Conservation (phyloP, 2,113 vertebrate species). For the Oncorhynchus gorbuscha region DNA sequence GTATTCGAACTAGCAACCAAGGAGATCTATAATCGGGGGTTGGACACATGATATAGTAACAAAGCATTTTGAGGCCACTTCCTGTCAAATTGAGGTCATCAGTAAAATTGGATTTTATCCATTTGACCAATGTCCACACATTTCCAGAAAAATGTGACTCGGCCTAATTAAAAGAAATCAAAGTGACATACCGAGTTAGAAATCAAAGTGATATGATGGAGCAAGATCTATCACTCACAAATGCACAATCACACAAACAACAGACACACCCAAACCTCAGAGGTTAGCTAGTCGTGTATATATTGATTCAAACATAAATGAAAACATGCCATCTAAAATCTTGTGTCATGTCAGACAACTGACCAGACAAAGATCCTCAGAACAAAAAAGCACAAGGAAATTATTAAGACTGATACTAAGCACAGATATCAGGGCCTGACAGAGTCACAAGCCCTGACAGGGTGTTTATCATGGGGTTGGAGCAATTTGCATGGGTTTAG, state of each 20-base stretch:
- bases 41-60: too few species aligned
- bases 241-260: neutral
- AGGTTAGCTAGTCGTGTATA: too few species aligned
- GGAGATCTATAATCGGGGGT: too few species aligned
- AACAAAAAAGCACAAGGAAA: neutral
- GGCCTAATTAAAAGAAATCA: neutral
- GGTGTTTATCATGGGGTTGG: slow-evolving; percentile 17
- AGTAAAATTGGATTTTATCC: neutral
- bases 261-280: neutral
- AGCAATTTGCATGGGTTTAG: slow-evolving; percentile 11
- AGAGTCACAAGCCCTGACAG: neutral
- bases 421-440: neutral
- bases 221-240: neutral
- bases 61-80: neutral
- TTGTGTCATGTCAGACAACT: too few species aligned
- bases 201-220: neutral
- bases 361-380: too few species aligned
- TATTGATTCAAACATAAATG: too few species aligned
- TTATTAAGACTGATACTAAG: neutral
- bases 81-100: neutral
- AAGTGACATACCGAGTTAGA: too few species aligned
- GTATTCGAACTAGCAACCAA: too few species aligned
- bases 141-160: neutral
- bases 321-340: too few species aligned
- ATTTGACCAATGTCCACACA: neutral